Evolutionary conservation across 2,113 vertebrate species (phyloP).

Genomic region (Pelecanus crispus): DNA sequence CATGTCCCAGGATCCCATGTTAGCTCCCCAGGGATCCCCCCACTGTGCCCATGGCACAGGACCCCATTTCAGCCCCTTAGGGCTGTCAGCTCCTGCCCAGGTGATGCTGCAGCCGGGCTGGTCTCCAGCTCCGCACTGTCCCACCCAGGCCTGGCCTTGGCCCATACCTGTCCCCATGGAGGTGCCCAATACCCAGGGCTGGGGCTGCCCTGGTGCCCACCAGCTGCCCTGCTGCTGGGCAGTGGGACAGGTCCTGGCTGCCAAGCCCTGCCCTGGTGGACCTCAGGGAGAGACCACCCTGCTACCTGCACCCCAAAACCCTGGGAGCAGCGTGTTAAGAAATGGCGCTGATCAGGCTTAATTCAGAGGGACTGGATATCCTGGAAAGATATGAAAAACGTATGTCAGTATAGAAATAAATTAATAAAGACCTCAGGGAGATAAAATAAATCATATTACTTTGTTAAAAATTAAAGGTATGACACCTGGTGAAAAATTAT

Average conservation of each 20-base stretch:
- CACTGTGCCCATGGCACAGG: not conserved
- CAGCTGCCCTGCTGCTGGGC: not conserved
- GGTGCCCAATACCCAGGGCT: too few relatives aligned
- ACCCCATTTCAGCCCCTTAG: not conserved
- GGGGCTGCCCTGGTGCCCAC: not conserved
- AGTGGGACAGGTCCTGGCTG: not conserved
- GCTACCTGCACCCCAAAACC: not conserved
- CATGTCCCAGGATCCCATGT: not conserved
- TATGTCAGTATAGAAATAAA: not conserved
- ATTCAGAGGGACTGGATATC: not conserved
- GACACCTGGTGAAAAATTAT: not conserved
- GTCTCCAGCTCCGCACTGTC: not conserved
- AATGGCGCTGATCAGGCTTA: not conserved
- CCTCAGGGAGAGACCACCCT: not conserved
- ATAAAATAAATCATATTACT: not conserved
- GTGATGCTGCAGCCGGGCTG: accelerated
- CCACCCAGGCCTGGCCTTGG: not conserved
- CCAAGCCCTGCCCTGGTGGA: not conserved
- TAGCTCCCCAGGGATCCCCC: not conserved
- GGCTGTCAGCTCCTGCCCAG: not conserved
- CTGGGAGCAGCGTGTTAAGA: not conserved
- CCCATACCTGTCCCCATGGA: not conserved
- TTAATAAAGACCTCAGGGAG: not conserved
- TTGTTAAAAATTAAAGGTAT: not conserved
- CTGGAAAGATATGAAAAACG: not conserved